A percentile compares a stretch with the other conserved stretches of the same genome.
Conservation (phyloP, 2,797 vertebrate genomes). For the Poeciliopsis infans region DNA sequence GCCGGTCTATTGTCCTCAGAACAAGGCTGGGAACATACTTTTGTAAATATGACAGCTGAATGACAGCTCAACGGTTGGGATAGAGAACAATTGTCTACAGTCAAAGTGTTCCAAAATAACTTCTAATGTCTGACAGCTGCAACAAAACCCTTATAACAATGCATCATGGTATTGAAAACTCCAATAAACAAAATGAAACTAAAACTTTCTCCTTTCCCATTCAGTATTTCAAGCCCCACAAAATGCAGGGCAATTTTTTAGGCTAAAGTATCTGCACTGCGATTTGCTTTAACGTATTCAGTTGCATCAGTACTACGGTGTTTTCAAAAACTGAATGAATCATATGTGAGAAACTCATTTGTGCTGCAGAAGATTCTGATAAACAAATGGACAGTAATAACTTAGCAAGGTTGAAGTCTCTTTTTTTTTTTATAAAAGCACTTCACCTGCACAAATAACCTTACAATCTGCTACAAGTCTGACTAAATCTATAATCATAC, state of each 20-base stretch:
- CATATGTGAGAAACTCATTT: not conserved
- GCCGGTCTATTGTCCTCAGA: slow-evolving; percentile 55
- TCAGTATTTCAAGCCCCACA: slow-evolving; percentile 28
- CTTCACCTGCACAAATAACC: not conserved
- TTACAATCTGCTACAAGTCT: not conserved
- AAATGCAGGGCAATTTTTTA: slow-evolving; percentile 19
- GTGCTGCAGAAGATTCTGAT: not conserved
- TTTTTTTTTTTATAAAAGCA: not conserved
- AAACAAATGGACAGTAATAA: not conserved
- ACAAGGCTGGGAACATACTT: slow-evolving; percentile 64
- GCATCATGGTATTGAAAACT: slow-evolving; percentile 40
- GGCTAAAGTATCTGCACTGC: not conserved
- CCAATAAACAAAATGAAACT: slow-evolving; percentile 37
- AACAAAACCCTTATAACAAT: slow-evolving; percentile 62
- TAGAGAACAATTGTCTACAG: slow-evolving; percentile 61
- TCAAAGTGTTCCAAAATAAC: slow-evolving; percentile 64
- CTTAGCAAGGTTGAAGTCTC: not conserved
- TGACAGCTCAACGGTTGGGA: slow-evolving; percentile 61
- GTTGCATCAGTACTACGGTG: not conserved
- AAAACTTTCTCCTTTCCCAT: slow-evolving; percentile 21
- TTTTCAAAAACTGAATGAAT: not conserved
- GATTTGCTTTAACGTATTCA: not conserved
- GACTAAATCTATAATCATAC: not conserved
- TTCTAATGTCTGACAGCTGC: slow-evolving; percentile 67
- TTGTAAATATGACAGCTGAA: slow-evolving; percentile 69